Base-by-base conservation (phyloP, 2,797 vertebrate species). In the Astyanax mexicanus region DNA sequence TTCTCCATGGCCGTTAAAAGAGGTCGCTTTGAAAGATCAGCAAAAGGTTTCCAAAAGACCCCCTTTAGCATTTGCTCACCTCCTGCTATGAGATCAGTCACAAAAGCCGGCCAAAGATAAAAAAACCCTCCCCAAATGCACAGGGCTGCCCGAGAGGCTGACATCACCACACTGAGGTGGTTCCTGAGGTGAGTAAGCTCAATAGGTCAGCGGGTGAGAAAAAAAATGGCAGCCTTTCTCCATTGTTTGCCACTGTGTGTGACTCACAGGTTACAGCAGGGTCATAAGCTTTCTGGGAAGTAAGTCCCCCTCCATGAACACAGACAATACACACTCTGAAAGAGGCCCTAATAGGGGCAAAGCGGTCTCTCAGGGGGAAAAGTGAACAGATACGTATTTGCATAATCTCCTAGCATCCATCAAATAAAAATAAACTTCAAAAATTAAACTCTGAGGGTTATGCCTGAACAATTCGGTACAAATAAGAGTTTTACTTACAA, bases 251-350 rank as follows among this genome's bases (percentile, higher is more conserved):
- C 79, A 65, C 79, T 81, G 61, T 11, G 15, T 23, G 83, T 92
- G 90, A 92, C 83, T 93, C 89, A 92, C 66, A 80, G 19, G 72
- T 54, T 57, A 38, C 57, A 44, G 61, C 27, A 45, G 64, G 76
- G 69, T 10, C 70, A 64, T 27, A 64, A 69, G 72, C 49, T 78
- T 92, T 92, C 86, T 90, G 89, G 90, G 92, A 92, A 92, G 74
- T 72, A 67, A 83, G 78, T 91, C 79, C 80, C 80, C 65, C 68
- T 45, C 17, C n/a, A 51, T 6, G 32, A 13, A 29, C 57, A 35
- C 54, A 38, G 1, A 44, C 32, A 27, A 45, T 11, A 51, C 29
- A 49, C 51, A 71, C 38, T 12, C 11, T 29, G 49, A 3, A n/a
- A 19, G 25, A 13, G 47, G 40, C 23, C 64, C 3, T n/a, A 35